A percentile compares a stretch with the other conserved stretches of the same genome.
These are phyloP conservation scores for Cnemophilus loriae DNA, from an alignment of 2,113 vertebrate species.

Conservation along the genomic window DNA sequence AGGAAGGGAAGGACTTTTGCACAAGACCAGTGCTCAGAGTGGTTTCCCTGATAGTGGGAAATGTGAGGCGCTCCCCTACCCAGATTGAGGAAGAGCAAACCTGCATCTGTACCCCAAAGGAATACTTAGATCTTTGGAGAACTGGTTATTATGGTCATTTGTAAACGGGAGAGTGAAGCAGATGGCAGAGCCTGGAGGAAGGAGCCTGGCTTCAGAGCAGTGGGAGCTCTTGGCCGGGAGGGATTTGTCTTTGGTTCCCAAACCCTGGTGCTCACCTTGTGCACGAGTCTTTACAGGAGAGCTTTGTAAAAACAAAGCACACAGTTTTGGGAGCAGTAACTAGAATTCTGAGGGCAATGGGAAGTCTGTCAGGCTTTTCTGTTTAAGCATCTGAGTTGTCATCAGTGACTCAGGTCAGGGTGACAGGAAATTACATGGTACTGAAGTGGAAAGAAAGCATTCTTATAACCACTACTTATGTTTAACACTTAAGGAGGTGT, in stretches of 20 bases:
- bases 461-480: neutral
- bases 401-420: neutral
- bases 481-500: neutral
- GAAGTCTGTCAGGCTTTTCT: neutral
- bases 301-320: neutral
- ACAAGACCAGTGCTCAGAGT: neutral
- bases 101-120: neutral
- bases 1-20: neutral
- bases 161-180: neutral
- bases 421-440: neutral
- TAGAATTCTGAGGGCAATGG: neutral
- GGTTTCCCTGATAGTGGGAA: neutral
- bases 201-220: neutral
- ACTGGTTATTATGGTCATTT: neutral
- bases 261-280: neutral
- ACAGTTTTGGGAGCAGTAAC: neutral
- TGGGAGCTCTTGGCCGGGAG: neutral
- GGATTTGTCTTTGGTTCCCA: neutral
- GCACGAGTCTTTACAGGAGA: neutral
- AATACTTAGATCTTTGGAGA: neutral
- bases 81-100: neutral
- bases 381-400: neutral
- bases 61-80: accelerated
- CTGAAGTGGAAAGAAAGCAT: neutral
- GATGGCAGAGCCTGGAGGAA: neutral